These are phyloP conservation scores for Chymomyza procnemis DNA, from an alignment of 2,888 invertebrate species.

Conservation along the genomic window DNA sequence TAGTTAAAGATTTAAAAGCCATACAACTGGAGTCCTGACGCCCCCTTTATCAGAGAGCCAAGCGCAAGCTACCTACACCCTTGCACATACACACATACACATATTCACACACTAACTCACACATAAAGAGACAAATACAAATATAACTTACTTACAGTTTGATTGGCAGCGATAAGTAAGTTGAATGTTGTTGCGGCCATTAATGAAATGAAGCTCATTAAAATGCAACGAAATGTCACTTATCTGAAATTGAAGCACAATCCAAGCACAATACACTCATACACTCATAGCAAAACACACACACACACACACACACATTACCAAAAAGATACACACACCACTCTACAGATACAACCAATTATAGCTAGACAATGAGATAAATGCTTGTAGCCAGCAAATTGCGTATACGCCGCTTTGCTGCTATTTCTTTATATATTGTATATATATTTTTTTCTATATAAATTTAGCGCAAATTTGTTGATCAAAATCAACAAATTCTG, in stretches of 20 bases:
- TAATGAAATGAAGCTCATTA: constrained; percentile 68
- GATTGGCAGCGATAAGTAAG: constrained; percentile 40
- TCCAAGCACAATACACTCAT: constrained; percentile 35
- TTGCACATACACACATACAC: not conserved
- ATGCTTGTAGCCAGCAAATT: constrained; percentile 17
- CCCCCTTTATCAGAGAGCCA: no score
- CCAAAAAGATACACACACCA: constrained; percentile 5
- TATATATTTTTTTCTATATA: constrained; percentile 3
- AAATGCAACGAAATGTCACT: constrained; percentile 74
- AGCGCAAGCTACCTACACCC: not conserved
- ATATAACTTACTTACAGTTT: not conserved
- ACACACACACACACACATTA: not conserved
- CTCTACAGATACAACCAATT: constrained; percentile 28
- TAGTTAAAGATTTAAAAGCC: no score
- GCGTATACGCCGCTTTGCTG: constrained; percentile 13
- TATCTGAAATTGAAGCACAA: constrained; percentile 68
- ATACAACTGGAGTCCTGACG: no score
- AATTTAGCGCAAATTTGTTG: constrained; percentile 55
- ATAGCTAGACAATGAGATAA: constrained; percentile 35
- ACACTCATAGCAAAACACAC: constrained; percentile 10
- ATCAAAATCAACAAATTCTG: constrained; percentile 51
- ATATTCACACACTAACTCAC: no score
- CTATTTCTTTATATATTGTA: no score
- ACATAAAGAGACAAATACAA: not conserved
- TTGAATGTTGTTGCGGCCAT: constrained; percentile 33